These are phyloP conservation scores for Dorcus hopei DNA, from an alignment of 2,888 invertebrate species.

Conservation along the genomic window DNA sequence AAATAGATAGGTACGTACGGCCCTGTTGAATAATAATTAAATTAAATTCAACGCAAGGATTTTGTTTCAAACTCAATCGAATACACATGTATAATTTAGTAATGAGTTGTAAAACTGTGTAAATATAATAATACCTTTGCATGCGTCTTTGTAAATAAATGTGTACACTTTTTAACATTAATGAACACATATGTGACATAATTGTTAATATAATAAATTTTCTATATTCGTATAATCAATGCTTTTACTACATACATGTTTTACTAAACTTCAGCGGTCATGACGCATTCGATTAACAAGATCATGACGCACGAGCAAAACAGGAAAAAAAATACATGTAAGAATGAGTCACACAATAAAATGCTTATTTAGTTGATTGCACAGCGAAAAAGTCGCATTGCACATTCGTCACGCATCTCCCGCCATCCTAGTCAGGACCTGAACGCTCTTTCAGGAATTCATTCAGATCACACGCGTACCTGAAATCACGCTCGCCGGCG, in stretches of 20 bases:
- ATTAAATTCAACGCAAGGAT: neutral
- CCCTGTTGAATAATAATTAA: no score
- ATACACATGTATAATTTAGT: neutral
- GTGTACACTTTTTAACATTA: neutral
- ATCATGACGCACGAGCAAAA: neutral
- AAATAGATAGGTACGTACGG: no score
- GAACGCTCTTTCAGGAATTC: no score
- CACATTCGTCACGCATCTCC: neutral
- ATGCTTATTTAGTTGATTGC: neutral
- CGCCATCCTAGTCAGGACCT: neutral
- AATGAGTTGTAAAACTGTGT: slow-evolving; percentile 1
- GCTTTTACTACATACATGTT: neutral
- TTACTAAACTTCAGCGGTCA: neutral
- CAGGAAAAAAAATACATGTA: neutral
- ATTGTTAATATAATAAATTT: neutral
- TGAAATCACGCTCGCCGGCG: no score
- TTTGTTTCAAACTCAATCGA: neutral
- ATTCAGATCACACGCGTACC: no score
- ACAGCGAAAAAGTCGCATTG: neutral
- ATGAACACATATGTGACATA: slow-evolving; percentile 2
- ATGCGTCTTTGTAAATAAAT: slow-evolving; percentile 1
- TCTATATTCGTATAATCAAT: neutral
- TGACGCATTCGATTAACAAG: neutral
- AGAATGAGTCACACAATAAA: neutral
- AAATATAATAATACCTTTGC: neutral